These are phyloP conservation scores for Argentina silus DNA, from an alignment of 2,797 vertebrate genomes.

Conservation along the genomic window DNA sequence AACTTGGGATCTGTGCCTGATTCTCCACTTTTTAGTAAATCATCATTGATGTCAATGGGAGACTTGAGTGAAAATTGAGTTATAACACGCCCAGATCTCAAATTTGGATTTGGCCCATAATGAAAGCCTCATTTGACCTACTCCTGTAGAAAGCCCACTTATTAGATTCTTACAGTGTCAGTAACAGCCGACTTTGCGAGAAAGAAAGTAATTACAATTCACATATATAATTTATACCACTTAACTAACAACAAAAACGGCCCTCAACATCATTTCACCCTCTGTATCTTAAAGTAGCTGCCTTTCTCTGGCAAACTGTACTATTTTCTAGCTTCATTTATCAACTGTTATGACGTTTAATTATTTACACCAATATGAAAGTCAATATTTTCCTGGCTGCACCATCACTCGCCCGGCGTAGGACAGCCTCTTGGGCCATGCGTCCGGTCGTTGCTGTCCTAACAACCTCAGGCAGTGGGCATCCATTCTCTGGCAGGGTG, in stretches of 20 bases:
- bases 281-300: not conserved
- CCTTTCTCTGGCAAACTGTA: not conserved
- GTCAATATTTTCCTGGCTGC: conserved; percentile 52
- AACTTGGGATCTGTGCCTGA: too few relatives aligned
- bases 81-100: too few relatives aligned
- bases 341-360: conserved; percentile 22
- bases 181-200: not conserved
- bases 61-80: too few relatives aligned
- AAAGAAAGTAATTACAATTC: not conserved
- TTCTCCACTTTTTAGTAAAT: too few relatives aligned
- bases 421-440: conserved; percentile 21
- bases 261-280: not conserved
- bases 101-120: not conserved
- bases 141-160: not conserved
- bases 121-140: not conserved
- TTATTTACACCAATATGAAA: conserved; percentile 48
- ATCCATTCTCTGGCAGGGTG: conserved; percentile 28
- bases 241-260: not conserved
- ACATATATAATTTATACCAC: conserved; percentile 4
- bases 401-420: conserved; percentile 17
- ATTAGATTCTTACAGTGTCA: not conserved
- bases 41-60: too few relatives aligned
- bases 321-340: conserved; percentile 16
- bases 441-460: conserved; percentile 30
- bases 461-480: conserved; percentile 46